Conservation (phyloP, 2,797 vertebrate genomes). For the Etheostoma perlongum region DNA sequence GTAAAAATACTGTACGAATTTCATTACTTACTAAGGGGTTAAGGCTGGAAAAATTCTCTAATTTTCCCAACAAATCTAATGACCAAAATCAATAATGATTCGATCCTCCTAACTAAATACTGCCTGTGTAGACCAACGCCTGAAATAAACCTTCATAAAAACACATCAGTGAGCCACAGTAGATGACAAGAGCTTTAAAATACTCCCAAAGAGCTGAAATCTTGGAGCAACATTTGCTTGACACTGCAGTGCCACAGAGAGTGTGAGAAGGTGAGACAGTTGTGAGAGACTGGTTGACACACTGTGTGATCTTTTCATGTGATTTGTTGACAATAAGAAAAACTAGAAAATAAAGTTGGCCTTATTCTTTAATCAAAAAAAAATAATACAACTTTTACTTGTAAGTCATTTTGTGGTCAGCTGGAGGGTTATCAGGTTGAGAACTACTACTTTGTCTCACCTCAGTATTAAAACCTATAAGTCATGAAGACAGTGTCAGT, state of each 20-base stretch:
- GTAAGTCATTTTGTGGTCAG: neutral
- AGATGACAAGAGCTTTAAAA: neutral
- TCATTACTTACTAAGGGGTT: neutral
- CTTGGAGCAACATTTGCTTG: neutral
- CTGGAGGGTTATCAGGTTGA: neutral
- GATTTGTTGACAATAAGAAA: neutral
- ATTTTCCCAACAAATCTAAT: neutral
- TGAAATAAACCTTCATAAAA: neutral
- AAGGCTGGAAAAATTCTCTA: neutral
- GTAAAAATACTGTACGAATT: neutral
- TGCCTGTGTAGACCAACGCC: neutral
- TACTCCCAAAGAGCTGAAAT: too few relatives aligned
- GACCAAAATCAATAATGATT: neutral
- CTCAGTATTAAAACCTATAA: neutral
- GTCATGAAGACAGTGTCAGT: neutral
- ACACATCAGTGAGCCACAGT: neutral
- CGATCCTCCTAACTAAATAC: neutral
- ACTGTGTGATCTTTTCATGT: conserved; percentile 8
- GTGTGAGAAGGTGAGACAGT: neutral
- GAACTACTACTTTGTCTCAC: conserved; percentile 21
- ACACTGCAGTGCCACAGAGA: neutral
- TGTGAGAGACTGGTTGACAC: neutral
- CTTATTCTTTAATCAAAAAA: conserved; percentile 6
- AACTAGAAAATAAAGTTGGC: neutral
- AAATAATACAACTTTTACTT: neutral